Evolutionary conservation across 2,888 invertebrate species (phyloP).

Genomic region (Graphium colonna): DNA sequence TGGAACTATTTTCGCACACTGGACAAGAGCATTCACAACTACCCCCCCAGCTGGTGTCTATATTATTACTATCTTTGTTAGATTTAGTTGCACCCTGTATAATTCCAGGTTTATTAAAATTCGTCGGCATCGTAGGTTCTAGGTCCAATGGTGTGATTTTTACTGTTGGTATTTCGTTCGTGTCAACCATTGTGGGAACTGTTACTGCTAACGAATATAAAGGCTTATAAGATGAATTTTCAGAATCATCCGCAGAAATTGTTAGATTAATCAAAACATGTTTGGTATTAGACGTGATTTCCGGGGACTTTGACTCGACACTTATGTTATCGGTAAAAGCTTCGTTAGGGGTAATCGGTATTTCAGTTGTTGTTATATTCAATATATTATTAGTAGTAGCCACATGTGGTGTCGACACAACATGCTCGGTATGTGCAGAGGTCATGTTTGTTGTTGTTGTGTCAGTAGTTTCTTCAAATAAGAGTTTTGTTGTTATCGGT

Average conservation of each 20-base stretch:
- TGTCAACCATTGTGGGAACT: conserved; percentile 83
- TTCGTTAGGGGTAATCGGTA: conserved; percentile 31
- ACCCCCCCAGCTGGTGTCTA: conserved; percentile 72
- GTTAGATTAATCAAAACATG: conserved; percentile 90
- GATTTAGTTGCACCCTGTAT: conserved; percentile 51
- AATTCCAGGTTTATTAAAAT: conserved; percentile 65
- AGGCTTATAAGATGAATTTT: conserved; percentile 75
- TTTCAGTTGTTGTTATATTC: conserved; percentile 37
- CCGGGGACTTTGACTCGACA: conserved; percentile 52
- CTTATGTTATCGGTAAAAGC: conserved; percentile 45
- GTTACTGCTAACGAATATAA: conserved; percentile 90
- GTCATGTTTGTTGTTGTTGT: conserved; percentile 42
- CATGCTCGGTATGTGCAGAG: conserved; percentile 49
- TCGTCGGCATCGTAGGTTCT: conserved; percentile 61
- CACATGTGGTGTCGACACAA: conserved; percentile 44
- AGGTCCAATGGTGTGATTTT: conserved; percentile 75
- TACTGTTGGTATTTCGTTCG: conserved; percentile 74
- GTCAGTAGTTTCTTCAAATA: conserved; percentile 32
- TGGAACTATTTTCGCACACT: conserved; percentile 71
- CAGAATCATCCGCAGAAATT: conserved; percentile 84
- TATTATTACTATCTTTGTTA: conserved; percentile 13
- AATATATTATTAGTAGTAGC: conserved; percentile 45
- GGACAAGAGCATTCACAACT: conserved; percentile 88
- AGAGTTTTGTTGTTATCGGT: conserved; percentile 37
- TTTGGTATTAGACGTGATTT: conserved; percentile 66